phyloP scores from a whole-genome alignment of 2,113 vertebrate genomes.

The Tenrec ecaudatus region DNA sequence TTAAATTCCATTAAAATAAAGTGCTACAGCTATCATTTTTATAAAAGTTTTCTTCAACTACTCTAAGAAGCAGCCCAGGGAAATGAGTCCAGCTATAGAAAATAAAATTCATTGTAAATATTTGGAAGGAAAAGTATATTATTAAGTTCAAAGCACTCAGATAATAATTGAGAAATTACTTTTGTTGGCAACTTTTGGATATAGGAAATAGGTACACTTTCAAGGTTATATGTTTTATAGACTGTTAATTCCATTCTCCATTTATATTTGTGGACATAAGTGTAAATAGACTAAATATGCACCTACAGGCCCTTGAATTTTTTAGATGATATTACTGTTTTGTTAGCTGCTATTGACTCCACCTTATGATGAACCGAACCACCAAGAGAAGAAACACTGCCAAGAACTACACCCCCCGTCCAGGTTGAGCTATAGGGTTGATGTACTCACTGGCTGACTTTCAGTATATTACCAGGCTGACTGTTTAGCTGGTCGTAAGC shows the following conservation, averaged over 20 bases:
- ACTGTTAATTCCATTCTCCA: constrained; percentile 9
- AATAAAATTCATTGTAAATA: constrained; percentile 20
- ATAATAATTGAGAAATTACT: constrained; percentile 18
- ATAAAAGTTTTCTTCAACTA: neutral
- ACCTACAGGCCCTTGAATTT: neutral
- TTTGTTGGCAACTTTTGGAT: constrained; percentile 1
- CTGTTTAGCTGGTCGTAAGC: too few species aligned
- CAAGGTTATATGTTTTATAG: neutral
- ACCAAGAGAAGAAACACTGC: too few species aligned
- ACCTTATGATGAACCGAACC: too few species aligned
- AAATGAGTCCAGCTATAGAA: neutral
- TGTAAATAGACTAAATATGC: neutral
- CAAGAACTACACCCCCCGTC: too few species aligned
- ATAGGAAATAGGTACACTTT: constrained; percentile 25
- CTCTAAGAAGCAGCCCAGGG: neutral
- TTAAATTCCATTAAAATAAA: constrained; percentile 23
- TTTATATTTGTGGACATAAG: neutral
- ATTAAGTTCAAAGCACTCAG: neutral
- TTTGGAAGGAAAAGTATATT: neutral
- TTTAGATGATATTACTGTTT: too few species aligned
- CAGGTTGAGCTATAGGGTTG: too few species aligned
- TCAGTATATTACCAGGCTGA: too few species aligned
- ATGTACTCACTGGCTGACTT: too few species aligned
- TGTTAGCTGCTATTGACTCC: too few species aligned
- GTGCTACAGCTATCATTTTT: neutral